Evolutionary conservation across 2,113 vertebrate species (phyloP), one percentile per base, ranked within the genome.

Genomic region (Petrocephalus microphthalmus): DNA sequence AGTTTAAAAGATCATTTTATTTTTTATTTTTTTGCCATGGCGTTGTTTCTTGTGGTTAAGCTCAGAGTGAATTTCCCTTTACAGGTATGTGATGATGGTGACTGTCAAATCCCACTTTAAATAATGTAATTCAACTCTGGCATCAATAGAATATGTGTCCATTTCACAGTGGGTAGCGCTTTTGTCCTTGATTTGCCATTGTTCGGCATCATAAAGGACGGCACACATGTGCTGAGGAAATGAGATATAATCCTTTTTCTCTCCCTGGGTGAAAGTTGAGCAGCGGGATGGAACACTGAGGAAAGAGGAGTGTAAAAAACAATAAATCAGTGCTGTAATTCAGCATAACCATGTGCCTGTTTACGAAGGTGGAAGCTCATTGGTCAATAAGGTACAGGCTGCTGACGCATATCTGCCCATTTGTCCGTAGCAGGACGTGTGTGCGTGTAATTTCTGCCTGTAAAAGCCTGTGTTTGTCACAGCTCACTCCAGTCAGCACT

Each of bases 111-210:
- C 67, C 67, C 29, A 74, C 67, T 74, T 78, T 78, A 78, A 2
- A 19, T 42, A 19, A 78, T 78, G 71, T 78, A 37, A 71, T 33
- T 71, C 22, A 71, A 42, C 15, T 37, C 67, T 42, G 33, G 33
- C 71, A 78, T 42, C 17, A 78, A 42, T 33, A 42, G 71, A 37
- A 78, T 42, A 19, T 42, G 13, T 42, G 71, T 78, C 5, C 71
- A 5, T 78, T 42, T 78, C 71, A 19, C 71, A 78, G 71, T 19
- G 29, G 37, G 71, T 78, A 42, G 71, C 33, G 13, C 71, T 78
- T 78, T 78, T 83, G 81, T 83, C 84, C 52, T 54, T 85, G 15
- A 85, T 85, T 85, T 54, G 84, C 52, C 15, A 54, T 54, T 54
- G 84, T 54, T 54, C 54, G n/a, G 5, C 25, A 15, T 85, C n/a